phyloP scores from a whole-genome alignment of 2,797 vertebrate genomes.

The Basileuterus tristriatus region DNA sequence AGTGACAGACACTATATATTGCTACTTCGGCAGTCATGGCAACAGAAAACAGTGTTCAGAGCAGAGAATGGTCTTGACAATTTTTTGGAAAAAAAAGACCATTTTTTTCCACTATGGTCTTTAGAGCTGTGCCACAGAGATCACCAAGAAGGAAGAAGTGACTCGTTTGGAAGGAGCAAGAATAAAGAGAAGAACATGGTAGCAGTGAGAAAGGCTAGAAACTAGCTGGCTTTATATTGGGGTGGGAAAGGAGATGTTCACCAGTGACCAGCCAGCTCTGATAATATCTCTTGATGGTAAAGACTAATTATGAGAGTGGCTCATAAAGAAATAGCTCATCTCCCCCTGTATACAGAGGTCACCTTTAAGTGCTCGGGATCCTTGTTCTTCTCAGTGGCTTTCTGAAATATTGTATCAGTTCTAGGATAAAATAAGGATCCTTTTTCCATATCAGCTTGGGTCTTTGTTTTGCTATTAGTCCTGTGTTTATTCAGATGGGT shows the following conservation, averaged over 20 bases:
- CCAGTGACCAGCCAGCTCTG: background rate
- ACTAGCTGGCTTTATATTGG: background rate
- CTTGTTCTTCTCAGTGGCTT: background rate
- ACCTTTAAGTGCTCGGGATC: background rate
- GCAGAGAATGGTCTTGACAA: background rate
- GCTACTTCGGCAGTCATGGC: background rate
- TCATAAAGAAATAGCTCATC: background rate
- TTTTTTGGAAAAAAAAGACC: too few relatives aligned
- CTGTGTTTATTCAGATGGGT: background rate
- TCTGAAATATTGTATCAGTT: background rate
- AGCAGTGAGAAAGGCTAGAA: background rate
- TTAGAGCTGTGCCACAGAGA: background rate
- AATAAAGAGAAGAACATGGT: background rate
- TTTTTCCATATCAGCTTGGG: background rate
- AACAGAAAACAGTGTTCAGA: background rate
- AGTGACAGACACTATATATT: background rate
- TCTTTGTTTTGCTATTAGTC: background rate
- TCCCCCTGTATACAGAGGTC: background rate
- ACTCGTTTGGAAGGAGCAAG: background rate
- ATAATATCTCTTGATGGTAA: background rate
- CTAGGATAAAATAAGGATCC: background rate
- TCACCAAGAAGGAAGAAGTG: background rate
- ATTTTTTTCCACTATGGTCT: background rate
- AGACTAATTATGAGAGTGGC: background rate
- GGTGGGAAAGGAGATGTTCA: background rate